Percentiles rank a stretch among this genome's conserved stretches.
Evolutionary conservation across 2,113 vertebrate genomes (phyloP).

Genomic region (Hirundichthys speculiger): DNA sequence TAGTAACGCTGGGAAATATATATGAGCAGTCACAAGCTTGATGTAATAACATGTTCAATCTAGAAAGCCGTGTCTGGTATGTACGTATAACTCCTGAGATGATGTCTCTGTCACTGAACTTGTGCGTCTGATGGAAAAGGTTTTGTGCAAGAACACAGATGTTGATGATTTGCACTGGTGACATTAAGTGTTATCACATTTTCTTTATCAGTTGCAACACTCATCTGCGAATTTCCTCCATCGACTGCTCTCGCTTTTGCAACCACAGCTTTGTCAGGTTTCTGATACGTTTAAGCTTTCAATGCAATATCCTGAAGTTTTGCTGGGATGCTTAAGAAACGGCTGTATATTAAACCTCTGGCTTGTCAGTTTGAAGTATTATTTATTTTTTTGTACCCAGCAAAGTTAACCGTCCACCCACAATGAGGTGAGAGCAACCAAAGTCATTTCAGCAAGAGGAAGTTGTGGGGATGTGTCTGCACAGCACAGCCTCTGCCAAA

Average conservation of each 20-base stretch:
- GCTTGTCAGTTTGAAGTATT: background rate
- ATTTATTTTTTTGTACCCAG: background rate
- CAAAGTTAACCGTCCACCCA: conserved; percentile 18
- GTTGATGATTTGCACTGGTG: conserved; percentile 11
- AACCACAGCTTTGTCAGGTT: background rate
- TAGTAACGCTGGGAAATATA: too few relatives aligned
- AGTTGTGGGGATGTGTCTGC: conserved; percentile 52
- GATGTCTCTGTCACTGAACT: background rate
- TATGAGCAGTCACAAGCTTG: too few relatives aligned
- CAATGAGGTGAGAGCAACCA: conserved; percentile 16
- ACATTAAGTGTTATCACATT: conserved; percentile 38
- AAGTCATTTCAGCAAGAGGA: conserved; percentile 34
- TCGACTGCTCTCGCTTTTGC: conserved; percentile 16
- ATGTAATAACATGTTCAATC: too few relatives aligned
- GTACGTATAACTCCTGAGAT: too few relatives aligned
- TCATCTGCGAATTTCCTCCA: conserved; percentile 41
- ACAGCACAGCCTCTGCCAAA: conserved; percentile 3
- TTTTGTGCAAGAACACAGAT: conserved; percentile 14
- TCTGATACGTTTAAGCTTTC: conserved; percentile 5
- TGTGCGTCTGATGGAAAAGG: conserved; percentile 34
- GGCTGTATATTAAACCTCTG: background rate
- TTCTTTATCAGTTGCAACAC: conserved; percentile 40
- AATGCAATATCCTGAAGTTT: background rate
- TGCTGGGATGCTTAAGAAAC: background rate
- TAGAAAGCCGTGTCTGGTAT: too few relatives aligned